These are phyloP conservation scores for Hyaena hyaena DNA, from an alignment of 2,113 vertebrate species.

Conservation along the genomic window DNA sequence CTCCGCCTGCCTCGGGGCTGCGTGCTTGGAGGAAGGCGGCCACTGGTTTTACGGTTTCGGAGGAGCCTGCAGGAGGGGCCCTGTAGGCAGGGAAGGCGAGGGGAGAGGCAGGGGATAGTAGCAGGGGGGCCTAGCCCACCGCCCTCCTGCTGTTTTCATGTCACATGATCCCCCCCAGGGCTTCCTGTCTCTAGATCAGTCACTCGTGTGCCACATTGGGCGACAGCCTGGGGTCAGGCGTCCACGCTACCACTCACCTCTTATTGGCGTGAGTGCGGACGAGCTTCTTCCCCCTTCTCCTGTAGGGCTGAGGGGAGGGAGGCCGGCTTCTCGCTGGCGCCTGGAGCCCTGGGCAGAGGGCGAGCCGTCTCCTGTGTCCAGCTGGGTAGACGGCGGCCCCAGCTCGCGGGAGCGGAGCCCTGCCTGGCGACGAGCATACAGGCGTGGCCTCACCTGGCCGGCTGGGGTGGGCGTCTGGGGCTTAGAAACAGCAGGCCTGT, in stretches of 20 bases:
- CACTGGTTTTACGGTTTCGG: not conserved
- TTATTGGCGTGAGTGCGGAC: not conserved
- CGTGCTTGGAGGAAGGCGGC: fast-evolving
- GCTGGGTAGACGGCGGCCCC: fast-evolving
- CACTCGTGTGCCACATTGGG: fast-evolving
- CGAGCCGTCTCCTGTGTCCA: not conserved
- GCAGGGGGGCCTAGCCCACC: not conserved
- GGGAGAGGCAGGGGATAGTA: not conserved
- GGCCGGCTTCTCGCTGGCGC: fast-evolving
- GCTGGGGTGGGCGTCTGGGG: fast-evolving
- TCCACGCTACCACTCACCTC: not conserved
- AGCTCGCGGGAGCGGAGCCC: not conserved
- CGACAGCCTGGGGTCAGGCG: not conserved
- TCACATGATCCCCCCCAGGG: not conserved
- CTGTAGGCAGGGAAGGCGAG: not conserved
- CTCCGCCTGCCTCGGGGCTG: not conserved
- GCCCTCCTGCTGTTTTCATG: not conserved
- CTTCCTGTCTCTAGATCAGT: not conserved
- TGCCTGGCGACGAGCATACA: fast-evolving
- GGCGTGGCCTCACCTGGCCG: too few relatives aligned
- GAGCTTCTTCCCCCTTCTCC: not conserved
- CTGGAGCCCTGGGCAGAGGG: not conserved
- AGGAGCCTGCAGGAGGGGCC: fast-evolving
- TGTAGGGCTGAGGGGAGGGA: not conserved
- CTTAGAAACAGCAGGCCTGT: not conserved